phyloP scores from a whole-genome alignment of 1,140 invertebrate species.

The Uloborus diversus region DNA sequence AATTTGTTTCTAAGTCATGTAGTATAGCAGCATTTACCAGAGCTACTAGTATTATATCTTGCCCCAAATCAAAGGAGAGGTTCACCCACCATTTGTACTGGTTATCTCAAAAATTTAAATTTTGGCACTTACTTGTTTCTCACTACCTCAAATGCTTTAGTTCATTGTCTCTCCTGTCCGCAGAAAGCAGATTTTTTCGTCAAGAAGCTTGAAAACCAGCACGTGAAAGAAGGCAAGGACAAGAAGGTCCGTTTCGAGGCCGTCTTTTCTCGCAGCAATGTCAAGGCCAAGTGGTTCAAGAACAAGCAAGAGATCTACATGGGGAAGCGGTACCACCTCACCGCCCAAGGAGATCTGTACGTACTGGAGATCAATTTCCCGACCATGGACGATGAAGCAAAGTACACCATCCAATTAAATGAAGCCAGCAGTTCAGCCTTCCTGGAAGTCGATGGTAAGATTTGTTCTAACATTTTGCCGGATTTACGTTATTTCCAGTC shows the following conservation, averaged over 20 bases:
- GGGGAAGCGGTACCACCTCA: conserved; percentile 92
- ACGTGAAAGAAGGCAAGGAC: conserved; percentile 96
- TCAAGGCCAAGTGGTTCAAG: conserved; percentile 92
- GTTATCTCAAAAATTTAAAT: too few relatives aligned
- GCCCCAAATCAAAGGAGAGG: too few relatives aligned
- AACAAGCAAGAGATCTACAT: conserved; percentile 90
- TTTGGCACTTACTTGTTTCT: too few relatives aligned
- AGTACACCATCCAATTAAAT: conserved; percentile 94
- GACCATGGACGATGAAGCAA: conserved; percentile 96
- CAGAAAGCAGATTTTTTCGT: conserved; percentile 96
- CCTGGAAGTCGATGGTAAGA: conserved; percentile 83
- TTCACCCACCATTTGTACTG: too few relatives aligned
- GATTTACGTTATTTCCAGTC: too few relatives aligned
- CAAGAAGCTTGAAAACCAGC: conserved; percentile 92
- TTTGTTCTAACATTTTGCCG: too few relatives aligned
- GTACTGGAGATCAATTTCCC: conserved; percentile 89
- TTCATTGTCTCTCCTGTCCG: too few relatives aligned
- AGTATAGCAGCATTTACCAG: too few relatives aligned
- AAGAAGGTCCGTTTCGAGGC: conserved; percentile 91
- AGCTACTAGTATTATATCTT: too few relatives aligned
- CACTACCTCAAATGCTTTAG: too few relatives aligned
- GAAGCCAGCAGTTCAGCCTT: conserved; percentile 87
- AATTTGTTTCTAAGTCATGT: too few relatives aligned
- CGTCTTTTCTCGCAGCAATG: conserved; percentile 88
- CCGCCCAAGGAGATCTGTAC: conserved; percentile 89